These are phyloP conservation scores for Catamblyrhynchus diadema DNA, from an alignment of 2,797 vertebrate genomes.

Conservation along the genomic window DNA sequence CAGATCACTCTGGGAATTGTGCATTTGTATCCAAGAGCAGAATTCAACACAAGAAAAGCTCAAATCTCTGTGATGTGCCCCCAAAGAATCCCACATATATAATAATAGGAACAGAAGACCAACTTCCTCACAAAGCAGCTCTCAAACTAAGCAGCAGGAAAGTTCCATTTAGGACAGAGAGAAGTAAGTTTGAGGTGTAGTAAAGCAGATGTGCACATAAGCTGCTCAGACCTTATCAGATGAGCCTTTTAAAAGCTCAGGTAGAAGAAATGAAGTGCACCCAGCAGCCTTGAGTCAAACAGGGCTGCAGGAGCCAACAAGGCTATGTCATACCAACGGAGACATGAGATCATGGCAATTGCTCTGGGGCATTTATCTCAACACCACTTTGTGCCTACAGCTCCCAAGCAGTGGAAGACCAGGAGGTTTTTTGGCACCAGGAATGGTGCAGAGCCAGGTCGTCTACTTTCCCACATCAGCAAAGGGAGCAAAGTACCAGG, in stretches of 20 bases:
- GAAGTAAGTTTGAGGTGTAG: background rate
- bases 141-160: background rate
- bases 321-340: background rate
- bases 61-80: conserved; percentile 28
- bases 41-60: conserved; percentile 34
- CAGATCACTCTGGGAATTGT: conserved; percentile 46
- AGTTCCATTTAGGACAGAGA: conserved; percentile 34
- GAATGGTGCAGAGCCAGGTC: background rate
- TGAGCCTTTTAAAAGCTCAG: background rate
- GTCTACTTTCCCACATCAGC: background rate
- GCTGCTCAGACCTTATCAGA: conserved; percentile 33
- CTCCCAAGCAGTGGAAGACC: background rate
- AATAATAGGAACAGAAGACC: conserved; percentile 17
- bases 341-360: conserved; percentile 41
- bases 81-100: background rate
- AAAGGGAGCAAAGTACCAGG: background rate
- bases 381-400: background rate
- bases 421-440: background rate
- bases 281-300: background rate
- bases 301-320: conserved; percentile 26
- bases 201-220: background rate
- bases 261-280: conserved; percentile 9
- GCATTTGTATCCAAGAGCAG: conserved; percentile 29
- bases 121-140: background rate
- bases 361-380: conserved; percentile 42